Base-by-base conservation (phyloP, 2,888 invertebrate genomes). In the Tipula confusa region DNA sequence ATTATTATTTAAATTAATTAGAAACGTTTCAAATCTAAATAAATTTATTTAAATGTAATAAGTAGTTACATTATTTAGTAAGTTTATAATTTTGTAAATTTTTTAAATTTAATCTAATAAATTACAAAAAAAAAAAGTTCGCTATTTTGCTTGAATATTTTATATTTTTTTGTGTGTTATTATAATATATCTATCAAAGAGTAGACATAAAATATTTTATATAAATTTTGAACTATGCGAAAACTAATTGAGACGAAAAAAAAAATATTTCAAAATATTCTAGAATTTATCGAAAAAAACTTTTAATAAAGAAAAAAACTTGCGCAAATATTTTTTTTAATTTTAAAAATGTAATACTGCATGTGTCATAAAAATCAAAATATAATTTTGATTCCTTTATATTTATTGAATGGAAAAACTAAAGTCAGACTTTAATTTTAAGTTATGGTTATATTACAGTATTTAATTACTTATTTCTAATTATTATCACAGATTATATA, bases 401-500 rank as follows among this genome's bases (percentile, higher is more conserved):
- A 33, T 18, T 82, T 82, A 31, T 82, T 33, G 82, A 82, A 82
- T 82, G 82, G 82, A 82, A 82, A 82, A 82, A 29, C 29, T 33
- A 82, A 33, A 82, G 82, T 18, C 82, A 33, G 82, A 82, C 82
- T 82, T 82, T 33, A 33, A 18, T 33, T 33, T 82, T 82, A 82
- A 82, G 82, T 82, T 29, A 82, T 11, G 33, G 33, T 33, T 36
- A 82, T 82, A 82, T 82, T 82, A 82, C 82, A 82, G 82, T 82
- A 82, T 33, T 82, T 82, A 64, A 64, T 64, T 64, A 64, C 64
- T 82, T 82, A 82, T 82, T 82, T 82, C 29, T 18, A 33, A 33
- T 33, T 33, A 82, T 18, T 82, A 82, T 82, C 82, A 82, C 82
- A 82, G 82, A 82, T 82, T 80, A 80, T 80, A 80, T 64, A 64